Conservation (phyloP, 2,797 vertebrate species). For the Astyanax mexicanus region DNA sequence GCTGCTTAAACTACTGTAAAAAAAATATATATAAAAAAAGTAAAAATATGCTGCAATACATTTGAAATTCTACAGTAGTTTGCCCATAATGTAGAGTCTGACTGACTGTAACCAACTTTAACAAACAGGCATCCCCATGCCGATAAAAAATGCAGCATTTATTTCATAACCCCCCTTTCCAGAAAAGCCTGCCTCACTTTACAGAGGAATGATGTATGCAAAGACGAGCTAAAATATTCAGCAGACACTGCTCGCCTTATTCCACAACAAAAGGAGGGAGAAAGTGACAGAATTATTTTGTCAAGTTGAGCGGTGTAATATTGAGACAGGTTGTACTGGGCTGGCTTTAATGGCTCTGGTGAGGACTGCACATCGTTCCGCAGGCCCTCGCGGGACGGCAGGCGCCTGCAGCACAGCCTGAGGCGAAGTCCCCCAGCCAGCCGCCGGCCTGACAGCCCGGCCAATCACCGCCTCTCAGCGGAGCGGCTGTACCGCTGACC, state of each 20-base stretch:
- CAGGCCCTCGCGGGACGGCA: constrained; percentile 76
- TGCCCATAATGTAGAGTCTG: not conserved
- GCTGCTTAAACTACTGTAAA: no score
- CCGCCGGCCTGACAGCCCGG: constrained; percentile 53
- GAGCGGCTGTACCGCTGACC: constrained; percentile 42
- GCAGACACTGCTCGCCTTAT: constrained; percentile 50
- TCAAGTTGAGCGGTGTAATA: constrained; percentile 65
- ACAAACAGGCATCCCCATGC: constrained; percentile 25
- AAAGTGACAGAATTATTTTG: constrained; percentile 67
- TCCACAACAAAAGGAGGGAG: constrained; percentile 51
- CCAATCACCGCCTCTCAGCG: constrained; percentile 58
- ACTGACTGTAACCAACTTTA: not conserved
- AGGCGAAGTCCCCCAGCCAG: constrained; percentile 72
- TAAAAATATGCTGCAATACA: not conserved
- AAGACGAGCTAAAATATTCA: constrained; percentile 62
- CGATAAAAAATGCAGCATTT: constrained; percentile 7
- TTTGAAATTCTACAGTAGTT: not conserved
- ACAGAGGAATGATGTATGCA: constrained; percentile 53
- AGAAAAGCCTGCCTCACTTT: constrained; percentile 28
- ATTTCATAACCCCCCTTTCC: not conserved
- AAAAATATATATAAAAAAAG: no score
- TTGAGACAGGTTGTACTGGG: constrained; percentile 72
- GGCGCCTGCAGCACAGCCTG: constrained; percentile 76
- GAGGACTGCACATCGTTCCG: constrained; percentile 76
- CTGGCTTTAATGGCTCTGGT: constrained; percentile 79